These are phyloP conservation scores for Alethe castanea DNA, from an alignment of 2,113 vertebrate genomes.

Conservation along the genomic window DNA sequence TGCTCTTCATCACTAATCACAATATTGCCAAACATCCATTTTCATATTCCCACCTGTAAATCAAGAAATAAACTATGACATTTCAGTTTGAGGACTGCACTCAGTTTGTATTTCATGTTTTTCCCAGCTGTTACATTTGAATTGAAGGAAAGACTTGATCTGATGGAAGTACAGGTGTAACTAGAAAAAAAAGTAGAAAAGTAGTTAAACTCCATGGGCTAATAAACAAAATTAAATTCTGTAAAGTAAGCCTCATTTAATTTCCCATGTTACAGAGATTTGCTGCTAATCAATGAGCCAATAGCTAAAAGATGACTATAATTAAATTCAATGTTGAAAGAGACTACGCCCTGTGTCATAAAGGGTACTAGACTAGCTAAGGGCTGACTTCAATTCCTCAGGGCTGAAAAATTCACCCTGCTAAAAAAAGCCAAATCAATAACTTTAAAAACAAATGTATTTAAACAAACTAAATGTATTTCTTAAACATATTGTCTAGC, in stretches of 20 bases:
- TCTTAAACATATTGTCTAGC: neutral
- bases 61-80: constrained; percentile 84
- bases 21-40: neutral
- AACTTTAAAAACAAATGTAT: neutral
- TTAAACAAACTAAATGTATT: neutral
- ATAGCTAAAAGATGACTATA: neutral
- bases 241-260: neutral
- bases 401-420: neutral
- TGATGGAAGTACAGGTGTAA: constrained; percentile 82
- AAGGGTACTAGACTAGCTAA: neutral
- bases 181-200: constrained; percentile 50
- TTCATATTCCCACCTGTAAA: constrained; percentile 76
- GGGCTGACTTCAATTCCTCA: neutral
- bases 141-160: constrained; percentile 83
- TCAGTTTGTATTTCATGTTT: constrained; percentile 82
- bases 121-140: constrained; percentile 72
- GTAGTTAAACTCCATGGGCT: neutral
- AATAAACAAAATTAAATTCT: neutral
- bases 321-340: neutral
- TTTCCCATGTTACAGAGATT: neutral
- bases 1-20: neutral
- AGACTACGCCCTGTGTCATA: neutral
- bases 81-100: constrained; percentile 81
- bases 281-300: neutral
- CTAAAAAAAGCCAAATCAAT: neutral